phyloP scores from a whole-genome alignment of 2,113 vertebrate genomes.

The Heptranchias perlo region DNA sequence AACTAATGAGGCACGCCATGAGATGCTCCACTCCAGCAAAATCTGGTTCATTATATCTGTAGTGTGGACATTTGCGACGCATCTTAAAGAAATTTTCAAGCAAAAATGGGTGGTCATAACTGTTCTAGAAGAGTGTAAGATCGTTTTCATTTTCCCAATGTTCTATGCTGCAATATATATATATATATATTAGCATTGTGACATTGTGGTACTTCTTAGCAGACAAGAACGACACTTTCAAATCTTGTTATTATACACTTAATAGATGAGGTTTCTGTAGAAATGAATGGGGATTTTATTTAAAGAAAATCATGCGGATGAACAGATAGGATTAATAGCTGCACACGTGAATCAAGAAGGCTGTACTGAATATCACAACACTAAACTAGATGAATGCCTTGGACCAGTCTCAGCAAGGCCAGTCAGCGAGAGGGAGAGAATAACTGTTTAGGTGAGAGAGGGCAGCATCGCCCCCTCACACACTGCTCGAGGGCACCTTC shows the following conservation, averaged over 20 bases:
- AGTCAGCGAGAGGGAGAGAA: not conserved
- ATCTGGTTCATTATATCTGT: not conserved
- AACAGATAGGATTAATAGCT: not conserved
- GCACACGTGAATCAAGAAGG: not conserved
- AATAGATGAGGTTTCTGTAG: not conserved
- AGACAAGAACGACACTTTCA: not conserved
- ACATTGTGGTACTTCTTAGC: not conserved
- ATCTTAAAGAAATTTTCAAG: not conserved
- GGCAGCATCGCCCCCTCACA: not conserved
- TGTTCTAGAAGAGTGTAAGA: not conserved
- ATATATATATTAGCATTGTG: not conserved
- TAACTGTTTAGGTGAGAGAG: not conserved
- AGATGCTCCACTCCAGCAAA: too few relatives aligned
- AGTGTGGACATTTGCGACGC: not conserved
- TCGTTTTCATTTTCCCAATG: not conserved
- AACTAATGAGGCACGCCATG: too few relatives aligned
- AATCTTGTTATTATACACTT: not conserved
- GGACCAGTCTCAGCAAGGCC: not conserved
- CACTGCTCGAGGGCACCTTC: not conserved
- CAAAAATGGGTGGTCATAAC: not conserved
- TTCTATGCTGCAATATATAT: not conserved
- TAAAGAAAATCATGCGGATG: not conserved
- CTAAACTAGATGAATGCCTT: not conserved
- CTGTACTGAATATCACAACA: not conserved
- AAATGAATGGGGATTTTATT: not conserved